Conservation (phyloP, 2,797 vertebrate species). For the Silurus aristotelis region DNA sequence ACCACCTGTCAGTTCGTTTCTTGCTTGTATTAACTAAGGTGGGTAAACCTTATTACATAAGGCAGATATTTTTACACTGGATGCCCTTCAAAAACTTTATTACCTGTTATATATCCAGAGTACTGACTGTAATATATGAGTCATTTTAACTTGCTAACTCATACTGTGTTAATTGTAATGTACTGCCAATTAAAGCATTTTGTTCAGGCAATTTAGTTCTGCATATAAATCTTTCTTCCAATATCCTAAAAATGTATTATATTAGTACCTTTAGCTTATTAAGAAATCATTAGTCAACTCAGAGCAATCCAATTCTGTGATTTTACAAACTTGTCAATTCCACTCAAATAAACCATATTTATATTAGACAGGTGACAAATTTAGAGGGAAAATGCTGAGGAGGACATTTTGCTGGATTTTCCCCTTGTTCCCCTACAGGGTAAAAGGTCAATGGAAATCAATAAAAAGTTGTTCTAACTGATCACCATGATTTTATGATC, state of each 20-base stretch:
- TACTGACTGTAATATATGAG: not conserved
- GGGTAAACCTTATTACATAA: not conserved
- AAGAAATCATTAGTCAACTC: not conserved
- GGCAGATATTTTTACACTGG: too few species aligned
- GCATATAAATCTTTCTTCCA: not conserved
- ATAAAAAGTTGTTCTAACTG: not conserved
- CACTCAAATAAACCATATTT: not conserved
- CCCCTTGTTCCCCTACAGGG: not conserved
- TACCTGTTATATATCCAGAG: not conserved
- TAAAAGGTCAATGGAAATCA: not conserved
- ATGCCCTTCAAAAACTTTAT: too few species aligned
- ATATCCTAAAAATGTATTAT: not conserved
- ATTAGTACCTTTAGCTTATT: not conserved
- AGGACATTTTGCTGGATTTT: not conserved
- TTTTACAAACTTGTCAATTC: not conserved
- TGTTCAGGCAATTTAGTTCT: not conserved
- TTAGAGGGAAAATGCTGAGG: not conserved
- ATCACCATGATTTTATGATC: not conserved
- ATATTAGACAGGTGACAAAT: not conserved
- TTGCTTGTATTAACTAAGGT: not conserved
- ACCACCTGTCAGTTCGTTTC: not conserved
- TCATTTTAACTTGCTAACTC: not conserved
- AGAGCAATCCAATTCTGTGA: not conserved
- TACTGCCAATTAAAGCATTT: not conserved
- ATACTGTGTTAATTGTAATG: not conserved